Evolutionary conservation across 2,888 invertebrate genomes (phyloP), one percentile per base, ranked within the genome.

Genomic region (Xestia sexstrigata): DNA sequence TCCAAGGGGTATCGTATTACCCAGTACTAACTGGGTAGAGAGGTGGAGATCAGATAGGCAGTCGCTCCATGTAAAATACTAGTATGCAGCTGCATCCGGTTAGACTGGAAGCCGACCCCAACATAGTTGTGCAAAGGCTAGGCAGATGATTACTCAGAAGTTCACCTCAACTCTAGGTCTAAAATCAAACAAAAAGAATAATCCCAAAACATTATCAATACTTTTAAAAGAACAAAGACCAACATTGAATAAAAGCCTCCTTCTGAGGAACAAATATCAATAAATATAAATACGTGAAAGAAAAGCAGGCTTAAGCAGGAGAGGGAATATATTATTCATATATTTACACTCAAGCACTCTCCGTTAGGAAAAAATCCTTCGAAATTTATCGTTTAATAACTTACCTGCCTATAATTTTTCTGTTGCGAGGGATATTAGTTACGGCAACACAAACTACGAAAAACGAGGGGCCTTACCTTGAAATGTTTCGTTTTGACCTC

Each of bases 331-430:
- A 79, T 80, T 83, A 83, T 83, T 83, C 80, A 84, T 68, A 66
- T 77, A 75, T 84, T 79, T 84, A 71, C 63, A 78, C 70, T 82
- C 68, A 73, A 78, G 74, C 66, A 80, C 82, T 83, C 74, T 42
- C 74, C 67, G 70, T 63, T 70, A 70, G 76, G 78, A 80, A 83
- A 83, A 79, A 85, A 81, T 85, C 78, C 74, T 67, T 42, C 65
- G 65, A 83, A 85, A 85, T 85, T 83, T 83, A 85, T 85, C 71
- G 81, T 76, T 77, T 80, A 76, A 82, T 78, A 76, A 78, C 78
- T 71, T 78, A 52, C 67, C 58, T 55, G 26, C 39, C 67, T 80
- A 76, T 81, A 76, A 75, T 81, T 78, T 85, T 73, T 71, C 68
- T 76, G 39, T 80, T 72, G 67, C 63, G 15, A 52, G 8, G 52